These are phyloP conservation scores for Mesochorus sp. DNA, from an alignment of 2,888 invertebrate species.

Conservation along the genomic window DNA sequence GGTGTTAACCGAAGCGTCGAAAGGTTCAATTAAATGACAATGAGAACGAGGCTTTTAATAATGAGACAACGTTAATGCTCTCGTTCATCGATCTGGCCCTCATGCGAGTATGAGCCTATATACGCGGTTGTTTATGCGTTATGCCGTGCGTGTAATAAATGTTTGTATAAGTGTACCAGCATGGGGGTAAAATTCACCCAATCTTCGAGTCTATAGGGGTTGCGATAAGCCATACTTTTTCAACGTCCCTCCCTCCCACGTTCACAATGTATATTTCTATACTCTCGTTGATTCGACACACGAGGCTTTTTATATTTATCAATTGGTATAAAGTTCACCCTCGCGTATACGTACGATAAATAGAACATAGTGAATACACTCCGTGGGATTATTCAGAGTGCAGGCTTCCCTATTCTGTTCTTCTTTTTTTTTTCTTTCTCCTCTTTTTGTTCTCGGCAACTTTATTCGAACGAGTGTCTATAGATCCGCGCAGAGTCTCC, in stretches of 20 bases:
- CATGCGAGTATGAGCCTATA: no score
- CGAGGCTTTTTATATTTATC: slow-evolving; percentile 12
- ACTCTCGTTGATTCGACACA: slow-evolving; percentile 19
- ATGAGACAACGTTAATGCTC: slow-evolving; percentile 36
- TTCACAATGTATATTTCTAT: neutral
- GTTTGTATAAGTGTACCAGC: slow-evolving; percentile 36
- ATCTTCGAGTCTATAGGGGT: no score
- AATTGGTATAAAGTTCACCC: slow-evolving; percentile 12
- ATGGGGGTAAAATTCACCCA: slow-evolving; percentile 54
- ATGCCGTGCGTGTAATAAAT: neutral
- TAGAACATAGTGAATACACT: neutral
- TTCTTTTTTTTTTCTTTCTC: no score
- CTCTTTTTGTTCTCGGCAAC: no score
- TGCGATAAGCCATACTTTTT: slow-evolving; percentile 59
- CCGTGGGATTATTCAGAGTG: neutral
- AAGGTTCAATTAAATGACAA: slow-evolving; percentile 61
- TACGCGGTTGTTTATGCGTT: neutral
- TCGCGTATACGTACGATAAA: neutral
- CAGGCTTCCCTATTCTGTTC: no score
- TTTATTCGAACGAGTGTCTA: no score
- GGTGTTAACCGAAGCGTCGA: slow-evolving; percentile 59
- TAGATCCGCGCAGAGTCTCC: no score
- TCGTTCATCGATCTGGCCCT: slow-evolving; percentile 60
- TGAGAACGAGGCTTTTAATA: slow-evolving; percentile 27
- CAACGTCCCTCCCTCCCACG: neutral